Percentiles rank a stretch among this genome's conserved stretches.
These are phyloP conservation scores for Radopholus similis DNA, from an alignment of 1,140 invertebrate genomes.

Conservation along the genomic window DNA sequence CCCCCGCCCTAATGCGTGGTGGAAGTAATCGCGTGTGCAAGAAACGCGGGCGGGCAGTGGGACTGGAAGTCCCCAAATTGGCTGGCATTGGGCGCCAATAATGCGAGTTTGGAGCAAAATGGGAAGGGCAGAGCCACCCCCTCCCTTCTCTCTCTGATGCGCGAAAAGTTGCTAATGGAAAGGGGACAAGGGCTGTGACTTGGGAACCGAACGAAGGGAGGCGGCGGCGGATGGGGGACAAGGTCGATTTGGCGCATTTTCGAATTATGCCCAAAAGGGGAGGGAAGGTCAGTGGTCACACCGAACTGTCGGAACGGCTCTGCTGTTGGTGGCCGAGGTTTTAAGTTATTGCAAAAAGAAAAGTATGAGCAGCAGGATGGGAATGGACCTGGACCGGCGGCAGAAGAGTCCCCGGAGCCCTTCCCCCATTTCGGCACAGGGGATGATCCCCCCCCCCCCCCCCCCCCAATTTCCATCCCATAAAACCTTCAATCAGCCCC, in stretches of 20 bases:
- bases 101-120: not conserved
- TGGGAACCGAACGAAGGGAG: not conserved
- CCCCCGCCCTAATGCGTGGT: not conserved
- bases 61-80: not conserved
- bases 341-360: no score
- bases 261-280: no score
- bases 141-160: no score
- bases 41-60: conserved; percentile 4
- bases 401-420: not conserved
- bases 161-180: not conserved
- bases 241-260: not conserved
- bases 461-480: not conserved
- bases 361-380: no score
- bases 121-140: not conserved
- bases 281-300: no score
- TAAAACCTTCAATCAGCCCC: not conserved
- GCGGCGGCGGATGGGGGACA: not conserved
- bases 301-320: no score
- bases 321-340: no score
- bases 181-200: no score
- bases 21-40: conserved; percentile 5
- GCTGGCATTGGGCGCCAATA: not conserved
- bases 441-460: not conserved
- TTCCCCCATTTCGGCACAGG: not conserved
- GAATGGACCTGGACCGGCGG: no score